Conservation (phyloP, 1,140 invertebrate species). For the Fopius arisanus region DNA sequence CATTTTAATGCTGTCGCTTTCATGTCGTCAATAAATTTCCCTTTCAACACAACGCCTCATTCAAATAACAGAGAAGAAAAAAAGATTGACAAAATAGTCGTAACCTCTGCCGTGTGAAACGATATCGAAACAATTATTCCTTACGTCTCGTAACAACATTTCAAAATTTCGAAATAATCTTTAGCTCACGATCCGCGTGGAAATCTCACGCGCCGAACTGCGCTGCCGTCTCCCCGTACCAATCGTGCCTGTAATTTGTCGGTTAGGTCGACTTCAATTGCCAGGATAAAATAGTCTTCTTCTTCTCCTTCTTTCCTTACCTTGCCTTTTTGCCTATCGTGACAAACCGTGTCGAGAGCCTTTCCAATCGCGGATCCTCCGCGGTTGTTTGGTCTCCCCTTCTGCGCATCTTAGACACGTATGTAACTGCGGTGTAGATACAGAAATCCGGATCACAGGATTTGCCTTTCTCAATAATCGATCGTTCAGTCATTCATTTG, state of each 20-base stretch:
- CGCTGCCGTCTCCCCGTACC: conserved; percentile 13
- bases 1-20: too few species aligned
- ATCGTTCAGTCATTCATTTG: not conserved
- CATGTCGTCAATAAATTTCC: too few species aligned
- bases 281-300: conserved; percentile 13
- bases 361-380: not conserved
- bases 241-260: conserved; percentile 36
- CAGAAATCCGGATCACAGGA: conserved; percentile 19
- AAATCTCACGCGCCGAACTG: conserved; percentile 28
- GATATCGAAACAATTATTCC: conserved; percentile 38
- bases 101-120: conserved; percentile 11
- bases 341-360: not conserved
- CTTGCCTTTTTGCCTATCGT: conserved; percentile 9
- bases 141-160: conserved; percentile 25
- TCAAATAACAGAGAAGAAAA: not conserved
- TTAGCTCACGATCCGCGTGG: conserved; percentile 25
- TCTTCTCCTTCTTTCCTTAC: not conserved
- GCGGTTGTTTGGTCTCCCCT: not conserved
- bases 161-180: conserved; percentile 32
- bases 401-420: not conserved
- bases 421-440: not conserved
- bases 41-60: too few species aligned
- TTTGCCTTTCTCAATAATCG: conserved; percentile 27
- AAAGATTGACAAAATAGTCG: not conserved
- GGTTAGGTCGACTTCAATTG: conserved; percentile 29